A percentile compares a stretch with the other conserved stretches of the same genome.
Evolutionary conservation across 2,113 vertebrate genomes (phyloP).

Genomic region (Cairina moschata): DNA sequence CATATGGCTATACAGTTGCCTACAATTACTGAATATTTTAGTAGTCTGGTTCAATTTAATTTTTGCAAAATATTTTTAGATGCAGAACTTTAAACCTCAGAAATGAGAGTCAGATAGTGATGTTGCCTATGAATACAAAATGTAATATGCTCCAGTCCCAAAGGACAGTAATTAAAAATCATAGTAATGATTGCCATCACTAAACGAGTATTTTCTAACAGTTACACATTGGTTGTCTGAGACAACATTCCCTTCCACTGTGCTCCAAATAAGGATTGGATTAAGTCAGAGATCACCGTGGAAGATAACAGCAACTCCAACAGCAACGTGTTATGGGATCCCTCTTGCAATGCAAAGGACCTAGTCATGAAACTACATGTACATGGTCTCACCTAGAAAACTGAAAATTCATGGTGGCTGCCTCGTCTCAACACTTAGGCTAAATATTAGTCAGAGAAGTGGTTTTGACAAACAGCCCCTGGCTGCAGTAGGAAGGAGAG

Average conservation of each 20-base stretch:
- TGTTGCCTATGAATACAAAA: neutral
- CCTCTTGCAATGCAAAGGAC: neutral
- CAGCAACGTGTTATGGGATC: neutral
- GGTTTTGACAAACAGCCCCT: neutral
- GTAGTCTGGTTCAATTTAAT: slow-evolving; percentile 41
- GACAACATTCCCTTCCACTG: neutral
- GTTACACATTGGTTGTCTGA: neutral
- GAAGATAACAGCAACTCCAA: neutral
- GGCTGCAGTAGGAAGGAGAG: neutral
- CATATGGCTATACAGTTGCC: slow-evolving; percentile 32
- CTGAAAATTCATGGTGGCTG: neutral
- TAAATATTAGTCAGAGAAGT: neutral
- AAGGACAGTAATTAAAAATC: neutral
- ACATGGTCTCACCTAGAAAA: neutral
- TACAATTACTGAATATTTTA: slow-evolving; percentile 61
- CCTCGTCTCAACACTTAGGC: neutral
- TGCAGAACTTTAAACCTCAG: neutral
- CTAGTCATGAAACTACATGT: neutral
- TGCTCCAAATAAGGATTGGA: neutral
- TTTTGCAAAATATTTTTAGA: slow-evolving; percentile 55
- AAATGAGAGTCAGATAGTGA: neutral
- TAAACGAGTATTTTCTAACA: neutral
- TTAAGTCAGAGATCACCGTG: neutral
- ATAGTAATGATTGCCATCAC: neutral
- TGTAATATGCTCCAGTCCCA: neutral